Conservation (phyloP, 2,113 vertebrate genomes). For the Pseudopodoces humilis region DNA sequence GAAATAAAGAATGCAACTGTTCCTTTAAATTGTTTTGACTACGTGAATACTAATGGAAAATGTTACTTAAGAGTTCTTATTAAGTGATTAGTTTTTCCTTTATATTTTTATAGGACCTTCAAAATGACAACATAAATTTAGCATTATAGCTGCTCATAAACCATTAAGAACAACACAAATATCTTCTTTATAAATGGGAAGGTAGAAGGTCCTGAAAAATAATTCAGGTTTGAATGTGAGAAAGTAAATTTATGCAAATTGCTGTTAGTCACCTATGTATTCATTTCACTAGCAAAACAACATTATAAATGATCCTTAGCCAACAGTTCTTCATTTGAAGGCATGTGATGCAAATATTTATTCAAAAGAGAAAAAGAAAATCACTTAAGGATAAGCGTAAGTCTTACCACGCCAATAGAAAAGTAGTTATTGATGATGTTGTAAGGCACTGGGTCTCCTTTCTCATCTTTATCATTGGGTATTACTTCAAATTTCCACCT, state of each 20-base stretch:
- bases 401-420: constrained; percentile 89
- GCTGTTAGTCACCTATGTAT: constrained; percentile 35
- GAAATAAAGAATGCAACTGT: not conserved
- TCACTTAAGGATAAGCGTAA: constrained; percentile 18
- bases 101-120: constrained; percentile 22
- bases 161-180: constrained; percentile 33
- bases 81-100: constrained; percentile 7
- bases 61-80: constrained; percentile 2
- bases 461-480: constrained; percentile 90
- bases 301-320: constrained; percentile 12
- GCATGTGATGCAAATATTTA: constrained; percentile 9
- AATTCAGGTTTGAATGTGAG: constrained; percentile 22
- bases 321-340: constrained; percentile 22
- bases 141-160: constrained; percentile 29
- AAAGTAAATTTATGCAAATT: constrained; percentile 61
- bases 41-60: not conserved
- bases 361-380: constrained; percentile 3
- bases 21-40: not conserved
- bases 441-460: constrained; percentile 93
- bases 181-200: constrained; percentile 28
- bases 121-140: constrained; percentile 49
- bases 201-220: constrained; percentile 49
- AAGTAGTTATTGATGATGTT: constrained; percentile 97
- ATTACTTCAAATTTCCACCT: constrained; percentile 83
- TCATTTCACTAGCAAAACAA: constrained; percentile 49